Evolutionary conservation across 2,113 vertebrate genomes (phyloP).

Genomic region (Rhabdomys dilectus): DNA sequence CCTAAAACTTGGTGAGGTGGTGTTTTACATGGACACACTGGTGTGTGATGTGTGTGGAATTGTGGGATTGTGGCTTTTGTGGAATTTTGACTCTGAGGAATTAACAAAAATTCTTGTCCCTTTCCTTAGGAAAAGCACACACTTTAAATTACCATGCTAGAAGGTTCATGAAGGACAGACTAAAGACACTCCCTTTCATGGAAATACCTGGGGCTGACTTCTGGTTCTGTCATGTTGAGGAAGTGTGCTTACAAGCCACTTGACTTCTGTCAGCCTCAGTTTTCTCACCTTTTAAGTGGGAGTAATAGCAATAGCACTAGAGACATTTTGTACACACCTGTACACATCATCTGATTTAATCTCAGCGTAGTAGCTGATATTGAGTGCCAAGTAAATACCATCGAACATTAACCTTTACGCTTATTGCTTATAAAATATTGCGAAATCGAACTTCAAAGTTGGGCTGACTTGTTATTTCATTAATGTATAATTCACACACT

Average conservation of each 20-base stretch:
- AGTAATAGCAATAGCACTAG: neutral
- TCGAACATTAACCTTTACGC: slow-evolving; percentile 18
- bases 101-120: neutral
- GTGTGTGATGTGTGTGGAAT: neutral
- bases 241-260: neutral
- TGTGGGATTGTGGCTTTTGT: neutral
- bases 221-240: neutral
- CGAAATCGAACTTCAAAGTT: neutral
- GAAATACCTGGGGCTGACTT: slow-evolving; percentile 29
- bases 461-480: slow-evolving; percentile 25
- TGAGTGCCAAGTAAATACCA: neutral
- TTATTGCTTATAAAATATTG: slow-evolving; percentile 55
- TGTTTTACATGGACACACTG: neutral
- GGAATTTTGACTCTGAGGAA: neutral
- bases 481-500: neutral
- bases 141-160: neutral
- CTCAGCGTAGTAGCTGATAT: neutral
- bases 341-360: slow-evolving; percentile 3
- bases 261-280: neutral
- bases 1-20: neutral
- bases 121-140: neutral
- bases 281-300: slow-evolving; percentile 1
- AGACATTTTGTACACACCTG: neutral
- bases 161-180: neutral
- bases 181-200: neutral